These are phyloP conservation scores for Bradysia coprophila DNA, from an alignment of 1,140 invertebrate genomes.

Conservation along the genomic window DNA sequence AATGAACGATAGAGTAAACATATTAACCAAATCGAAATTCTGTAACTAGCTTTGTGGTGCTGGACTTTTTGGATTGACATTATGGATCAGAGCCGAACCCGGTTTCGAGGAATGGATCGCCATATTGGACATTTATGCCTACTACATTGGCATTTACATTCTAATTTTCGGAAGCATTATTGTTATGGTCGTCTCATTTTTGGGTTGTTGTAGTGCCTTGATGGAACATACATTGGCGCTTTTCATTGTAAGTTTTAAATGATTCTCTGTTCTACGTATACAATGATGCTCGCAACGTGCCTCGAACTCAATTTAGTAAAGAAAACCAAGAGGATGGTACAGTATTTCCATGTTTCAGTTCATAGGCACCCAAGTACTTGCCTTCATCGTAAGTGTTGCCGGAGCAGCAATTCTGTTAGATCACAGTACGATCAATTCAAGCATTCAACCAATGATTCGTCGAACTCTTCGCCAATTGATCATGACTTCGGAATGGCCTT, in stretches of 20 bases:
- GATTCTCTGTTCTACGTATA: too few species aligned
- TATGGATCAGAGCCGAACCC: conserved; percentile 63
- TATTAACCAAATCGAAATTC: too few species aligned
- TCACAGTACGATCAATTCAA: conserved; percentile 57
- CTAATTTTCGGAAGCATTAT: conserved; percentile 47
- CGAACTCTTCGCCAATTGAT: conserved; percentile 52
- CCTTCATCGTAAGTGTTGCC: conserved; percentile 48
- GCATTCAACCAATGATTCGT: conserved; percentile 52
- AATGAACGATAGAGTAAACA: too few species aligned
- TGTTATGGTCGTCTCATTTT: conserved; percentile 50
- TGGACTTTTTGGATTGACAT: conserved; percentile 50
- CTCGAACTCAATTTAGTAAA: too few species aligned
- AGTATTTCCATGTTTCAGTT: too few species aligned
- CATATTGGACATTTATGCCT: conserved; percentile 48
- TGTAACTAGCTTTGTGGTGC: conserved; percentile 47
- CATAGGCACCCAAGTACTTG: conserved; percentile 42
- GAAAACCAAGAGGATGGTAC: too few species aligned
- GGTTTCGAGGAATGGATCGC: conserved; percentile 62
- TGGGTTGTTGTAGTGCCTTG: conserved; percentile 52
- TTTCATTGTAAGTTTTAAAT: conserved; percentile 32
- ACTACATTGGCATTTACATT: conserved; percentile 67
- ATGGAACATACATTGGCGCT: conserved; percentile 43
- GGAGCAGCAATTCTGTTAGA: conserved; percentile 60
- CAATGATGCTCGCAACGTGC: too few species aligned
- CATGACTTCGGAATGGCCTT: conserved; percentile 32